Conservation (phyloP, 2,797 vertebrate genomes). For the Hippocampus kuda region DNA sequence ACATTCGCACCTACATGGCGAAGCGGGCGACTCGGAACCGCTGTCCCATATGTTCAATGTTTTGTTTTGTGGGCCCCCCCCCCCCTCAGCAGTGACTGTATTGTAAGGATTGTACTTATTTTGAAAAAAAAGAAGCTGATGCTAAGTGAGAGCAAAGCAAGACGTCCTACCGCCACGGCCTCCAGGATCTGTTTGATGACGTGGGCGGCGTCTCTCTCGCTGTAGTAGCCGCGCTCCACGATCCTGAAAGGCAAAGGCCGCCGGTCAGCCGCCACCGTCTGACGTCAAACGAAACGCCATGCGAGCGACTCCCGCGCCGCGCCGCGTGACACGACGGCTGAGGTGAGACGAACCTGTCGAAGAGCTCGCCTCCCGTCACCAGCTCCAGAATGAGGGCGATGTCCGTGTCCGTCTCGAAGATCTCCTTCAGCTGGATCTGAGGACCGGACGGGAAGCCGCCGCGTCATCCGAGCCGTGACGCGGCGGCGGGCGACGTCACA, state of each 20-base stretch:
- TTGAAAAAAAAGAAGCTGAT: background rate
- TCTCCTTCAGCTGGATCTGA: conserved; percentile 86
- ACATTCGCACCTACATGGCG: too few species aligned
- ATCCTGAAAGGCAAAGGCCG: conserved; percentile 61
- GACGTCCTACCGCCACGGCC: conserved; percentile 70
- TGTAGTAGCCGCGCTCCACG: conserved; percentile 84
- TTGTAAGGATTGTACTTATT: too few species aligned
- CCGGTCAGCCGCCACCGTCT: too few species aligned
- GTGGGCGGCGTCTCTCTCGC: conserved; percentile 78
- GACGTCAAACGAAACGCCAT: too few species aligned
- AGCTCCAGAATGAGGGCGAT: conserved; percentile 79
- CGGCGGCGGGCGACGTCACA: background rate
- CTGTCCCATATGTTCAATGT: too few species aligned
- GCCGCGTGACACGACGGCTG: background rate
- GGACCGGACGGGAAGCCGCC: background rate
- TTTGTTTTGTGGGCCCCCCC: too few species aligned
- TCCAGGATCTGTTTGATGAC: conserved; percentile 87
- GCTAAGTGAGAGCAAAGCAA: background rate
- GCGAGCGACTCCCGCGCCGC: too few species aligned
- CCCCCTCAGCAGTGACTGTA: too few species aligned
- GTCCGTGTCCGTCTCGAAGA: conserved; percentile 79
- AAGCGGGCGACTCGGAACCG: too few species aligned
- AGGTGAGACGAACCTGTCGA: conserved; percentile 71
- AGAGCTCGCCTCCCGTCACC: conserved; percentile 85
- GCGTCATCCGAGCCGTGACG: too few species aligned